Evolutionary conservation across 2,113 vertebrate species (phyloP).

Genomic region (Hypomesus transpacificus): DNA sequence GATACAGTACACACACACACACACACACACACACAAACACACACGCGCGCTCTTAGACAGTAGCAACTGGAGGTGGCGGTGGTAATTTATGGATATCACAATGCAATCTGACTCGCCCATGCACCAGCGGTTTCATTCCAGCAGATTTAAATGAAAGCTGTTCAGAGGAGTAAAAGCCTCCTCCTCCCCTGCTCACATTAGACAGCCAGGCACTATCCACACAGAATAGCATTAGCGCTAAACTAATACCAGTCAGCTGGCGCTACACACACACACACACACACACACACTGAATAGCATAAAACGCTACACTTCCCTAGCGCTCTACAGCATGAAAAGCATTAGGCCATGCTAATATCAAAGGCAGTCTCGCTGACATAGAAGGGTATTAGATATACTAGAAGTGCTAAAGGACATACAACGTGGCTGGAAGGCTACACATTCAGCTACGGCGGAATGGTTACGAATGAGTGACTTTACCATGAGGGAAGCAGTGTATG

Average conservation of each 20-base stretch:
- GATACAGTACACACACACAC: not conserved
- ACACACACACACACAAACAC: slow-evolving; percentile 15
- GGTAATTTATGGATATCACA: slow-evolving; percentile 64
- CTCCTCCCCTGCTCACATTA: slow-evolving; percentile 52
- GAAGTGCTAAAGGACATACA: not conserved
- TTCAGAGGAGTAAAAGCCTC: slow-evolving; percentile 59
- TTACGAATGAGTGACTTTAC: too few species aligned
- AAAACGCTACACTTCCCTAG: slow-evolving; percentile 41
- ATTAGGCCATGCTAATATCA: slow-evolving; percentile 49
- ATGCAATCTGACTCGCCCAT: slow-evolving; percentile 66
- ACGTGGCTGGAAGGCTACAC: not conserved
- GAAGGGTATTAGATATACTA: slow-evolving; percentile 41
- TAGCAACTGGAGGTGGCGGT: slow-evolving; percentile 2
- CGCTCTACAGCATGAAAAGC: slow-evolving; percentile 56
- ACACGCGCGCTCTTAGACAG: slow-evolving; percentile 2
- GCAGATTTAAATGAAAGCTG: slow-evolving; percentile 69
- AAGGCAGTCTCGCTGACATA: slow-evolving; percentile 26
- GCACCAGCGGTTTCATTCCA: slow-evolving; percentile 62
- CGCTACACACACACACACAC: slow-evolving; percentile 55
- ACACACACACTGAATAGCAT: slow-evolving; percentile 58
- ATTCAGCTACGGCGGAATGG: not conserved
- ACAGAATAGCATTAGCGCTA: slow-evolving; percentile 63
- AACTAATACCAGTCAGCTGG: slow-evolving; percentile 70
- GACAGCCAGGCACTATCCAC: slow-evolving; percentile 61
- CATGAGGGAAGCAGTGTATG: too few species aligned